These are phyloP conservation scores for Papilio glaucus DNA, from an alignment of 1,140 invertebrate species.

Conservation along the genomic window DNA sequence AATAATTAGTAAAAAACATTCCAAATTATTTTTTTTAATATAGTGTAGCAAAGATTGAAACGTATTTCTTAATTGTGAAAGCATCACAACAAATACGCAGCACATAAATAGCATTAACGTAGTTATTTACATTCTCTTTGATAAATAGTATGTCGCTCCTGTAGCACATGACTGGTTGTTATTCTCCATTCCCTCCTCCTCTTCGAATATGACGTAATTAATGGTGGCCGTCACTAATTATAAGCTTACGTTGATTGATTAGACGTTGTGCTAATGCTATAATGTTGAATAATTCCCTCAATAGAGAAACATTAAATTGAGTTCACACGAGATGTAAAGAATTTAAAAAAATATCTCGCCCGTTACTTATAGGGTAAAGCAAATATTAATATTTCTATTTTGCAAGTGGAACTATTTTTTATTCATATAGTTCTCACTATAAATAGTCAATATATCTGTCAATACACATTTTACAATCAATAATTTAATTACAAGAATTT, in stretches of 20 bases:
- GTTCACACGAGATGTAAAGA: background rate
- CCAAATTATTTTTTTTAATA: no score
- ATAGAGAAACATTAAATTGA: background rate
- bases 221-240: constrained; percentile 3
- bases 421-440: no score
- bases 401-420: no score
- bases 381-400: no score
- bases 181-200: background rate
- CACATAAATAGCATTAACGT: no score
- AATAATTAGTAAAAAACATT: background rate
- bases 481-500: constrained; percentile 1
- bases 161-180: no score
- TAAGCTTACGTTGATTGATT: background rate
- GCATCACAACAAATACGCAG: no score
- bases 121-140: no score
- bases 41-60: no score
- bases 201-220: constrained; percentile 8
- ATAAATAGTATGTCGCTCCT: no score
- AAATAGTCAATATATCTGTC: background rate
- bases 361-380: no score
- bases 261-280: background rate
- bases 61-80: no score
- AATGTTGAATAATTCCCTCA: background rate
- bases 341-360: background rate
- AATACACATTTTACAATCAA: background rate